phyloP scores from a whole-genome alignment of 1,140 invertebrate genomes.

The Drosophila paulistorum region DNA sequence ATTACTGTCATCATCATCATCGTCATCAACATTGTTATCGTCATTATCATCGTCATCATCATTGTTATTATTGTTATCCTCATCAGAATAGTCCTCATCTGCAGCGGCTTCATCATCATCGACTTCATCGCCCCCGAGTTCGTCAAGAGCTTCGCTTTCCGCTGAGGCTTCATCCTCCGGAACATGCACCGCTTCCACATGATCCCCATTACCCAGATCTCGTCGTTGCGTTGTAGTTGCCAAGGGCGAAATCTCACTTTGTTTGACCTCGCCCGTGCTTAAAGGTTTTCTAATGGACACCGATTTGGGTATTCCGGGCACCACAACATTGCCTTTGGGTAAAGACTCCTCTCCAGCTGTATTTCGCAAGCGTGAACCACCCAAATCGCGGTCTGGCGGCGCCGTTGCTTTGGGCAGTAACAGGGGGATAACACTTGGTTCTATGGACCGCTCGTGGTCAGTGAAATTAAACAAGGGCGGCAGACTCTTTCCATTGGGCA shows the following conservation, averaged over 20 bases:
- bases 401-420: constrained; percentile 19
- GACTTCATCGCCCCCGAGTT: constrained; percentile 25
- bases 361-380: constrained; percentile 15
- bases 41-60: constrained; percentile 16
- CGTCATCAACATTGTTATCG: constrained; percentile 29
- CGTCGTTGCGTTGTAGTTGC: constrained; percentile 11
- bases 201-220: constrained; percentile 63
- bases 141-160: constrained; percentile 24
- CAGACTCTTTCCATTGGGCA: constrained; percentile 54
- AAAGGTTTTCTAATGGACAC: not conserved
- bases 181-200: constrained; percentile 26
- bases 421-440: constrained; percentile 40
- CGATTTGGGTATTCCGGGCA: not conserved
- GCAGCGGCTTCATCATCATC: not conserved
- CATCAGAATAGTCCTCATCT: constrained; percentile 22
- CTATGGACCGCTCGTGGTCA: constrained; percentile 53
- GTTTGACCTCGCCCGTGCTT: constrained; percentile 4
- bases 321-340: not conserved
- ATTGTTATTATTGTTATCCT: constrained; percentile 29
- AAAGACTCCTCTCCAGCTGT: constrained; percentile 53
- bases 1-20: constrained; percentile 37
- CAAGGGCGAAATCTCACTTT: not conserved
- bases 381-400: not conserved
- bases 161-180: constrained; percentile 5
- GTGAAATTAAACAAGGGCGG: constrained; percentile 62